These are phyloP conservation scores for Telenomus remus DNA, from an alignment of 1,140 invertebrate genomes.

Conservation along the genomic window DNA sequence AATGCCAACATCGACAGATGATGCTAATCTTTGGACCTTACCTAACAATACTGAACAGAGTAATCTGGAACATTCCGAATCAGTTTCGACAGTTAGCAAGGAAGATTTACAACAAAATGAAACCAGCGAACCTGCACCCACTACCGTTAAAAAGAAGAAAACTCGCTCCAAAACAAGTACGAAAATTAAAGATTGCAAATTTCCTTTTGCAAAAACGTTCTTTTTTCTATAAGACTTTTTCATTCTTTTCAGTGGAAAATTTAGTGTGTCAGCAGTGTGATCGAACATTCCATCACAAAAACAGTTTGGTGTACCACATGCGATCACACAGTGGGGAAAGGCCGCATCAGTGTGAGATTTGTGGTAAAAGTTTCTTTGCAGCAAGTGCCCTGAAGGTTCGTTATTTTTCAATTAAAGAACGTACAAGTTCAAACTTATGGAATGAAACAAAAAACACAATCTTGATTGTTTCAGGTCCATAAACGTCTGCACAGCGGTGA, in stretches of 20 bases:
- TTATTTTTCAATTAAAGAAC: background rate
- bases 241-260: conserved; percentile 62
- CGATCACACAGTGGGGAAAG: conserved; percentile 85
- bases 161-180: conserved; percentile 60
- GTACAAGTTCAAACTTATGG: no score
- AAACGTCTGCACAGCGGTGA: conserved; percentile 84
- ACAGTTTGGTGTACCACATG: conserved; percentile 89
- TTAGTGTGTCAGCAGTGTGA: conserved; percentile 83
- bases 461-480: conserved; percentile 77
- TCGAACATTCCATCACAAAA: conserved; percentile 86
- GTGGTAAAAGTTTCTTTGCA: conserved; percentile 88
- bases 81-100: conserved; percentile 58
- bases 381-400: conserved; percentile 84
- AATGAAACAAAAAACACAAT: background rate
- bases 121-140: conserved; percentile 68
- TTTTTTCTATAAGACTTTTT: conserved; percentile 12
- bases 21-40: conserved; percentile 67
- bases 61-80: conserved; percentile 64
- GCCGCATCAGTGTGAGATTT: conserved; percentile 87
- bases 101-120: conserved; percentile 66
- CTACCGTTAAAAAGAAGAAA: conserved; percentile 69
- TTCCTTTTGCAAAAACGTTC: conserved; percentile 2
- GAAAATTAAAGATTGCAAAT: background rate
- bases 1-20: conserved; percentile 60
- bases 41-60: conserved; percentile 67